These are phyloP conservation scores for Amphibalanus amphitrite DNA, from an alignment of 1,140 invertebrate genomes.

Conservation along the genomic window DNA sequence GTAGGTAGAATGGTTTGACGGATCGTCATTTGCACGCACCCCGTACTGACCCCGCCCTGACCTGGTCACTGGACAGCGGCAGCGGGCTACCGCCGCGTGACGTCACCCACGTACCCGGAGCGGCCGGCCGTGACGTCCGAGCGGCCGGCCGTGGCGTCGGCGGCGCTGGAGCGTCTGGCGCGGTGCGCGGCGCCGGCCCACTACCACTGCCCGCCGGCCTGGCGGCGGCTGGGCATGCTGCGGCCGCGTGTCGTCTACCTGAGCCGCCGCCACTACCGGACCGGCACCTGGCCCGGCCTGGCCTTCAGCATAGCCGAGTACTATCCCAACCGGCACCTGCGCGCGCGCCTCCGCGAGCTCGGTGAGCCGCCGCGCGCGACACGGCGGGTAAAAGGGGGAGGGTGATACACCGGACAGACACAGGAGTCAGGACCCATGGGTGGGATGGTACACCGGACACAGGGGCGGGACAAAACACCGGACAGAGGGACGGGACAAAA, in stretches of 20 bases:
- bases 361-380: not conserved
- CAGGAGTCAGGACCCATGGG: too few species aligned
- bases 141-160: not conserved
- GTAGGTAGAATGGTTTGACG: too few species aligned
- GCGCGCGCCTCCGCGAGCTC: constrained; percentile 2
- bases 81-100: not conserved
- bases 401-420: too few species aligned
- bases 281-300: not conserved
- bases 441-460: too few species aligned
- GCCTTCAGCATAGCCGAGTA: not conserved
- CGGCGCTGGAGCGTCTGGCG: not conserved
- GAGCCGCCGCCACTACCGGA: not conserved
- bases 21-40: too few species aligned
- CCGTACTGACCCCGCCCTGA: too few species aligned
- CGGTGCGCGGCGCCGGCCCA: constrained; percentile 35
- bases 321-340: not conserved
- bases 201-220: not conserved
- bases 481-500: too few species aligned
- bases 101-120: not conserved
- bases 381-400: too few species aligned
- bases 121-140: not conserved
- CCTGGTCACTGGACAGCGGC: too few species aligned
- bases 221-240: not conserved
- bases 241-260: not conserved
- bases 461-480: too few species aligned